phyloP scores from a whole-genome alignment of 2,888 invertebrate genomes.

The Drosophila hawaiiensis region DNA sequence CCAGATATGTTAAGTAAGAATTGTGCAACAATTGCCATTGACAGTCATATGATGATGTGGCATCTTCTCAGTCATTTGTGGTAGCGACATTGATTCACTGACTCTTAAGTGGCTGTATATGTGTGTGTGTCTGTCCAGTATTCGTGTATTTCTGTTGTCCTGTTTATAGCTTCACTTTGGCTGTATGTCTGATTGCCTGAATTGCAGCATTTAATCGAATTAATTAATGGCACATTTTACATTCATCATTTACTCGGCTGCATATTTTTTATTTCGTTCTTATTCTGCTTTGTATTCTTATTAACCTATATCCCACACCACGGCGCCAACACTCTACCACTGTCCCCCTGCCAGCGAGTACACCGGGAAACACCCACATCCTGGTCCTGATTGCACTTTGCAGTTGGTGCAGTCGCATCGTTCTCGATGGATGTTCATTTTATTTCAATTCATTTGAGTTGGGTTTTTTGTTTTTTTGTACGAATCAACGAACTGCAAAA shows the following conservation, averaged over 20 bases:
- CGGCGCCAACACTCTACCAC: not conserved
- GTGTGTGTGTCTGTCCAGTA: not conserved
- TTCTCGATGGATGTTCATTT: slow-evolving; percentile 30
- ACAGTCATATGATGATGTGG: slow-evolving; percentile 1
- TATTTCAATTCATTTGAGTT: slow-evolving; percentile 28
- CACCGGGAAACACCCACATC: slow-evolving; percentile 19
- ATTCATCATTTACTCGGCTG: slow-evolving; percentile 73
- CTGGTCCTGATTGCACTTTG: slow-evolving; percentile 57
- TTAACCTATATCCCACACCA: slow-evolving; percentile 38
- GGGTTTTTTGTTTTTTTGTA: slow-evolving; percentile 45
- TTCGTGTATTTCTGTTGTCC: slow-evolving; percentile 17
- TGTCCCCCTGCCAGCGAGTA: not conserved
- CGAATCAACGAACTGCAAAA: slow-evolving; percentile 78
- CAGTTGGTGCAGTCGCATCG: slow-evolving; percentile 24
- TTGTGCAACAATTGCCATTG: slow-evolving; percentile 1
- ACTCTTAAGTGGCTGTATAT: slow-evolving; percentile 41
- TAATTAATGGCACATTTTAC: slow-evolving; percentile 80
- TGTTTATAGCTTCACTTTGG: slow-evolving; percentile 16
- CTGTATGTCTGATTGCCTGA: slow-evolving; percentile 74
- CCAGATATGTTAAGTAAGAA: slow-evolving; percentile 6
- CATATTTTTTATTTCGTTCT: slow-evolving; percentile 64
- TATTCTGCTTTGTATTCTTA: slow-evolving; percentile 56
- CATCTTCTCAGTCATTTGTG: slow-evolving; percentile 33
- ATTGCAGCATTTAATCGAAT: slow-evolving; percentile 77
- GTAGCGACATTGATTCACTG: slow-evolving; percentile 43